These are phyloP conservation scores for Dicrostonyx torquatus DNA, from an alignment of 2,797 vertebrate genomes.

Conservation along the genomic window DNA sequence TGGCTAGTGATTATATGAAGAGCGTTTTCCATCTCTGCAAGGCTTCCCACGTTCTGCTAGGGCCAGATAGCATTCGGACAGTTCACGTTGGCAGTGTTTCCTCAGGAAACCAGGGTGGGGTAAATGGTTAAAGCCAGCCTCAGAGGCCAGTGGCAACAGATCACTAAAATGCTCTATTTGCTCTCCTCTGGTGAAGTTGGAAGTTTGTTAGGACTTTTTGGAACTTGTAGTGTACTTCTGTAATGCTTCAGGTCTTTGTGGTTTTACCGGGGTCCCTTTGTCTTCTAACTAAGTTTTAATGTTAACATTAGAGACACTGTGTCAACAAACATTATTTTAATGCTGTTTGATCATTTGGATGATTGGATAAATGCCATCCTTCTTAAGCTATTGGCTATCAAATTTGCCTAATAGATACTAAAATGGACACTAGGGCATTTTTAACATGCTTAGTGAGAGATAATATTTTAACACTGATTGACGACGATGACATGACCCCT, in stretches of 20 bases:
- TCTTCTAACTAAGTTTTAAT: conserved; percentile 41
- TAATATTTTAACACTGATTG: background rate
- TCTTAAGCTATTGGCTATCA: background rate
- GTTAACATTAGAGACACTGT: conserved; percentile 20
- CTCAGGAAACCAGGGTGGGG: conserved; percentile 49
- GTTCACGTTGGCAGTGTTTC: conserved; percentile 38
- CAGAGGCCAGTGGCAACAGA: background rate
- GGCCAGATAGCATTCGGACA: background rate
- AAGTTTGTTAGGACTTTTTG: conserved; percentile 47
- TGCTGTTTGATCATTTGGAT: background rate
- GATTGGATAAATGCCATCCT: background rate
- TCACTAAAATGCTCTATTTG: conserved; percentile 12
- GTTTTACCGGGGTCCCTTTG: background rate
- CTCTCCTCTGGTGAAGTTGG: background rate
- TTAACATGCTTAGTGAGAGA: conserved; percentile 3
- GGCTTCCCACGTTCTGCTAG: background rate
- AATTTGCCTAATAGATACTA: background rate
- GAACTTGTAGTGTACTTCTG: background rate
- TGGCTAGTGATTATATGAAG: background rate
- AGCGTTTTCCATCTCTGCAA: conserved; percentile 20
- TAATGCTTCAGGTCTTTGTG: background rate
- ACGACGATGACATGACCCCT: background rate
- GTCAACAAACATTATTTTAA: background rate
- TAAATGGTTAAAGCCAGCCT: background rate
- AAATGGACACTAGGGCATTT: background rate